Percentiles rank a stretch among this genome's conserved stretches.
These are phyloP conservation scores for Epinotia brunnichana DNA, from an alignment of 2,888 invertebrate genomes.

Conservation along the genomic window DNA sequence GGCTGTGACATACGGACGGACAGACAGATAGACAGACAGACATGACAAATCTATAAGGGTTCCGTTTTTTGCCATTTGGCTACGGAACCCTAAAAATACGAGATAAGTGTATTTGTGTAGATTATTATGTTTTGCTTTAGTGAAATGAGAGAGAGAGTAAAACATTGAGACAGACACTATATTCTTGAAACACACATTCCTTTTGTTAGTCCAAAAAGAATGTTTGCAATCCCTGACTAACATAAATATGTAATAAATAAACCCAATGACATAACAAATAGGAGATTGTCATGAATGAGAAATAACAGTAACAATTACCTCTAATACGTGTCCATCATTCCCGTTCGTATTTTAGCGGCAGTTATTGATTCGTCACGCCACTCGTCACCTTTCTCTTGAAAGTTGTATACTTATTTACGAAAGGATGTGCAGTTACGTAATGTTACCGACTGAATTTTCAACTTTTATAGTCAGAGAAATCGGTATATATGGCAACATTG, in stretches of 20 bases:
- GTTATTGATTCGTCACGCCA: constrained; percentile 22
- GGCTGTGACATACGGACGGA: no score
- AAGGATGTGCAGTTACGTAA: constrained; percentile 18
- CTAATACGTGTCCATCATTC: neutral
- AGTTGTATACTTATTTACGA: neutral
- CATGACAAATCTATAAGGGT: no score
- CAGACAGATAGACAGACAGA: no score
- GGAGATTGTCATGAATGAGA: neutral
- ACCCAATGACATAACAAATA: neutral
- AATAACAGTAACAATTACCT: constrained; percentile 15
- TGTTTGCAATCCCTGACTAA: neutral
- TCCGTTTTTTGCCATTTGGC: no score
- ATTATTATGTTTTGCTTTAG: no score
- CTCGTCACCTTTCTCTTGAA: constrained; percentile 20
- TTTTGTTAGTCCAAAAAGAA: no score
- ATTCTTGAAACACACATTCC: no score
- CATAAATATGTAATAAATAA: neutral
- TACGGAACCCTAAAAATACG: no score
- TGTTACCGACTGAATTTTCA: neutral
- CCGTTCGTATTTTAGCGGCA: neutral
- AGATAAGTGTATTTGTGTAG: no score
- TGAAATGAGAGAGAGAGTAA: no score
- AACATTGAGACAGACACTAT: no score
- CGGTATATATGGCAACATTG: no score
- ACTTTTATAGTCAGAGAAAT: constrained; percentile 3